Percentiles rank a stretch among this genome's conserved stretches.
These are phyloP conservation scores for Trematomus loennbergii DNA, from an alignment of 2,113 vertebrate species.

Conservation along the genomic window DNA sequence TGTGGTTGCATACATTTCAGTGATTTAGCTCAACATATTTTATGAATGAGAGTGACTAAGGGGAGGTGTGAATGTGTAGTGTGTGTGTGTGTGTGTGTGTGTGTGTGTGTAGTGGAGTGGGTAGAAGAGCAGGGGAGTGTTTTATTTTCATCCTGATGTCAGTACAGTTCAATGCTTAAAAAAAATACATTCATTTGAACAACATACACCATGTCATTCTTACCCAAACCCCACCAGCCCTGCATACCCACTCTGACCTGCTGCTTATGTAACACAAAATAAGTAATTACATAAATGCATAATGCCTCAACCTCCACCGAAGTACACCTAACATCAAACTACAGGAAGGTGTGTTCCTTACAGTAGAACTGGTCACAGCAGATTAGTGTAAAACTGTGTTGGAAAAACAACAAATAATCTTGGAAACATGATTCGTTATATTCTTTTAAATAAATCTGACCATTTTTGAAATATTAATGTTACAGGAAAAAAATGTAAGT, in stretches of 20 bases:
- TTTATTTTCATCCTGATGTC: slow-evolving; percentile 3
- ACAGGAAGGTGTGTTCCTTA: not conserved
- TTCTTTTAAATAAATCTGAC: not conserved
- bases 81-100: slow-evolving; percentile 45
- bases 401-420: not conserved
- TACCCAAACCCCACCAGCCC: not conserved
- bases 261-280: slow-evolving; percentile 26
- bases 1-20: slow-evolving; percentile 28
- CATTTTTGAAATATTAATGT: not conserved
- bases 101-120: slow-evolving; percentile 28
- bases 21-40: slow-evolving; percentile 47
- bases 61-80: slow-evolving; percentile 19
- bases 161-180: not conserved
- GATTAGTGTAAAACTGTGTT: not conserved
- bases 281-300: slow-evolving; percentile 33
- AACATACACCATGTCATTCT: not conserved
- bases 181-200: not conserved
- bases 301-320: not conserved
- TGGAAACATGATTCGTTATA: too few relatives aligned
- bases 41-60: slow-evolving; percentile 72
- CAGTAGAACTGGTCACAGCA: not conserved
- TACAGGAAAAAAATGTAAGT: not conserved
- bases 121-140: slow-evolving; percentile 16
- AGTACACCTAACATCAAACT: slow-evolving; percentile 21
- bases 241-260: slow-evolving; percentile 12